Conservation (phyloP, 1,140 invertebrate species). For the Catajapyx aquilonaris region DNA sequence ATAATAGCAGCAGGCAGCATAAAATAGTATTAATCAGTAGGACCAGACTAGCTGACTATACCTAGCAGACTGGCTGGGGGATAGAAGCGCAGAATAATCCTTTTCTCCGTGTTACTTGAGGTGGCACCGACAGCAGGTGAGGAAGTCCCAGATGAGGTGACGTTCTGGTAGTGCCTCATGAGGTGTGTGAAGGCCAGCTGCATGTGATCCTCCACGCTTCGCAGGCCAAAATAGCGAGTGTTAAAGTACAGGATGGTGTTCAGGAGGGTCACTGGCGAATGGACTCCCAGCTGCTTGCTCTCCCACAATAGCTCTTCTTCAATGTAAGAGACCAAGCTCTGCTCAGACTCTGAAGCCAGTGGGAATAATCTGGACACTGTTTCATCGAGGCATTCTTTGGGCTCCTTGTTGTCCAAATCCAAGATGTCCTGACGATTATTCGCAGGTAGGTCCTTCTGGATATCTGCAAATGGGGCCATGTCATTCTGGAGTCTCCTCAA, state of each 20-base stretch:
- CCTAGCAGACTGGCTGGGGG: slow-evolving; percentile 57
- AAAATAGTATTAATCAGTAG: no score
- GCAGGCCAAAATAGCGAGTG: slow-evolving; percentile 81
- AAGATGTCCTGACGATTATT: slow-evolving; percentile 84
- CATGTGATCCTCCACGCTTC: slow-evolving; percentile 80
- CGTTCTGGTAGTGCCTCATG: slow-evolving; percentile 85
- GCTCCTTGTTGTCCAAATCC: slow-evolving; percentile 75
- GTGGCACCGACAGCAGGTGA: slow-evolving; percentile 28
- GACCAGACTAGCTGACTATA: no score
- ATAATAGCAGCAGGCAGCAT: no score
- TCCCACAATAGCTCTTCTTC: slow-evolving; percentile 90
- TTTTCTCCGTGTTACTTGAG: slow-evolving; percentile 43
- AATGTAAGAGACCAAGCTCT: slow-evolving; percentile 53
- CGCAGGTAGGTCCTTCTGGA: slow-evolving; percentile 86
- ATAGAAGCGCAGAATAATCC: slow-evolving; percentile 66
- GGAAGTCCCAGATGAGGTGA: slow-evolving; percentile 32
- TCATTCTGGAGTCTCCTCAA: no score
- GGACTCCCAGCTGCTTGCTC: slow-evolving; percentile 78
- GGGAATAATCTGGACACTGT: slow-evolving; percentile 64
- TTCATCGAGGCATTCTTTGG: slow-evolving; percentile 74
- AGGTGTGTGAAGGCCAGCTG: slow-evolving; percentile 82
- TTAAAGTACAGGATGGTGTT: slow-evolving; percentile 92
- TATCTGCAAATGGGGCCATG: slow-evolving; percentile 46
- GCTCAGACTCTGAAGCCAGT: neutral
- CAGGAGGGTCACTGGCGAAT: slow-evolving; percentile 77